phyloP scores from a whole-genome alignment of 2,797 vertebrate genomes.

The Hirundo rustica region DNA sequence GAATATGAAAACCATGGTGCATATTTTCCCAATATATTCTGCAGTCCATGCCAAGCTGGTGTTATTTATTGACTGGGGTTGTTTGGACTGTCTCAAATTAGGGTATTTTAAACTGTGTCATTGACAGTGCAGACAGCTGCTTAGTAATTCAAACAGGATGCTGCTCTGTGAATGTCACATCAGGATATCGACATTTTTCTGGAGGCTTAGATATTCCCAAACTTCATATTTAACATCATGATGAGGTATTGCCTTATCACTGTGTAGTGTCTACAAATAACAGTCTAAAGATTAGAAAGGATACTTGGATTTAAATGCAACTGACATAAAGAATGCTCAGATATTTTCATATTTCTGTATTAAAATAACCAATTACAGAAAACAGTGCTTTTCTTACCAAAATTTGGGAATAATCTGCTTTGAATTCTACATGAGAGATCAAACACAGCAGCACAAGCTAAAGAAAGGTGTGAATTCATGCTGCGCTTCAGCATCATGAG shows the following conservation, averaged over 20 bases:
- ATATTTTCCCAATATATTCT: not conserved
- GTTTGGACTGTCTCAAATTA: not conserved
- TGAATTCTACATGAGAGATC: not conserved
- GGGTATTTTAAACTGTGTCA: not conserved
- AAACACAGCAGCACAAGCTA: not conserved
- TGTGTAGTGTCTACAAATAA: slow-evolving; percentile 10
- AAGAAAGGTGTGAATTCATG: fast-evolving
- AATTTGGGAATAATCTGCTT: not conserved
- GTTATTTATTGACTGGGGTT: not conserved
- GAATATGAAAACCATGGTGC: not conserved
- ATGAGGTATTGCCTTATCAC: slow-evolving; percentile 2
- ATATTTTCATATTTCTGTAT: slow-evolving; percentile 46
- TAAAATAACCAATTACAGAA: slow-evolving; percentile 20
- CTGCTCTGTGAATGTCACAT: not conserved
- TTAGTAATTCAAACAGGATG: slow-evolving; percentile 29
- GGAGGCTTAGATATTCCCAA: not conserved
- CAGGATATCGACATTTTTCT: slow-evolving; percentile 2
- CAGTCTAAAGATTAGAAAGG: slow-evolving; percentile 37
- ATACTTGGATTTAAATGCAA: slow-evolving; percentile 50
- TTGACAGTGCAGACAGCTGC: not conserved
- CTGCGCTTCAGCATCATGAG: not conserved
- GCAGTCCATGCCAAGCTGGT: not conserved
- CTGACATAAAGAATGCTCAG: slow-evolving; percentile 33
- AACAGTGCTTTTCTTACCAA: not conserved
- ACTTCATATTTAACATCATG: not conserved